phyloP scores from a whole-genome alignment of 2,888 invertebrate genomes.

The Drosophila borealis region DNA sequence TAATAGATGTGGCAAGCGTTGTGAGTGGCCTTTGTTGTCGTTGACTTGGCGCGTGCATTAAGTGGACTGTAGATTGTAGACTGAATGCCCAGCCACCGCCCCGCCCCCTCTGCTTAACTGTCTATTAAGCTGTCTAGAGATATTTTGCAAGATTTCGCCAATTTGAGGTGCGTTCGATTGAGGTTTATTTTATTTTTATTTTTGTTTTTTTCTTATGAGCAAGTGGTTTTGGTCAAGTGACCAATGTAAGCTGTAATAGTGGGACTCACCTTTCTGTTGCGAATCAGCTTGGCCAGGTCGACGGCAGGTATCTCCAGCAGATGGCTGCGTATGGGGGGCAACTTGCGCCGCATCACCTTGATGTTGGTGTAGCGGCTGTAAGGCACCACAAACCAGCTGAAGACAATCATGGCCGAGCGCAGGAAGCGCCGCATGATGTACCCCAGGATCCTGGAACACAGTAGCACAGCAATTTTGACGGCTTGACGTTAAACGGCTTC shows the following conservation, averaged over 20 bases:
- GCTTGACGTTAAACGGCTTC: slow-evolving; percentile 68
- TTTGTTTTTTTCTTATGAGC: slow-evolving; percentile 4
- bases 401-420: slow-evolving; percentile 87
- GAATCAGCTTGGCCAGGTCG: slow-evolving; percentile 89
- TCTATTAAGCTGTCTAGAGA: slow-evolving; percentile 35
- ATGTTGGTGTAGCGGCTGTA: slow-evolving; percentile 85
- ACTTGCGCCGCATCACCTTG: slow-evolving; percentile 87
- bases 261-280: slow-evolving; percentile 88
- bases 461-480: slow-evolving; percentile 85
- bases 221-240: slow-evolving; percentile 18
- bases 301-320: slow-evolving; percentile 90
- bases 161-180: slow-evolving; percentile 45
- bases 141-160: slow-evolving; percentile 61
- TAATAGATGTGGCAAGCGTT: slow-evolving; percentile 63
- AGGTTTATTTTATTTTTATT: not conserved
- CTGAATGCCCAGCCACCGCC: not conserved
- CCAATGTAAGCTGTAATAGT: not conserved
- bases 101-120: not conserved
- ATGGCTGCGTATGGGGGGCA: slow-evolving; percentile 89
- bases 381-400: slow-evolving; percentile 87
- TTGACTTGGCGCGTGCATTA: slow-evolving; percentile 32
- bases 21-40: slow-evolving; percentile 38
- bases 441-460: slow-evolving; percentile 87
- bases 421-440: slow-evolving; percentile 87
- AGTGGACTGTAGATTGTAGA: slow-evolving; percentile 26